Evolutionary conservation across 2,888 invertebrate species (phyloP).

Genomic region (Apeira syringaria): DNA sequence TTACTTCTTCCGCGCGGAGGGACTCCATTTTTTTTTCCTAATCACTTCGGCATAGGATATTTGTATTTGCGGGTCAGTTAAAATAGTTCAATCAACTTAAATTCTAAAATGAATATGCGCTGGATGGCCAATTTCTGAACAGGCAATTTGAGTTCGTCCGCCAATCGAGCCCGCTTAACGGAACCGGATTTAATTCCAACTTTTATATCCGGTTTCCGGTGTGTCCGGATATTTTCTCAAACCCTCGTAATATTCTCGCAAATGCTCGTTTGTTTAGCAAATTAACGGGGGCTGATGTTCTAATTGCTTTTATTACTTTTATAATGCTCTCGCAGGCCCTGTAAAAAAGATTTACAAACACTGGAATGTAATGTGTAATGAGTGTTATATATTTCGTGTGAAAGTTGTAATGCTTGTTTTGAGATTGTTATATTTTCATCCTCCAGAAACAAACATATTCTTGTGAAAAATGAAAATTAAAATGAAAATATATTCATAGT

Average conservation of each 20-base stretch:
- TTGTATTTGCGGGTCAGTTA: conserved; percentile 9
- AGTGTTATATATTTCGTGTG: neutral
- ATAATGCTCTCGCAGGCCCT: conserved; percentile 5
- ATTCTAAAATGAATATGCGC: conserved; percentile 9
- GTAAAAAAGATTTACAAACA: conserved; percentile 1
- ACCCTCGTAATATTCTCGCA: conserved; percentile 9
- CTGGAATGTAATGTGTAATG: neutral
- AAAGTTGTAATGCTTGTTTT: no score
- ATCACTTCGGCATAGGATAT: conserved; percentile 4
- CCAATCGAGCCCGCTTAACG: neutral
- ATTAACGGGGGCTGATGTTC: conserved; percentile 21
- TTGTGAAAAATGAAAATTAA: no score
- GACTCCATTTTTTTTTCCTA: no score
- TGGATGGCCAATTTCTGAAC: neutral
- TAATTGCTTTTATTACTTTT: conserved; percentile 24
- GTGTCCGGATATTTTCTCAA: neutral
- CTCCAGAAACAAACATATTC: no score
- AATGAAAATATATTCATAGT: no score
- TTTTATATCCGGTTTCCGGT: conserved; percentile 11
- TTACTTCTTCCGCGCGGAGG: no score
- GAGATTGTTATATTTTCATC: no score
- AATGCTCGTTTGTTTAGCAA: conserved; percentile 21
- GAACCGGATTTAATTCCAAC: conserved; percentile 8
- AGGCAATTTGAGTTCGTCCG: conserved; percentile 4
- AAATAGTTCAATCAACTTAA: conserved; percentile 11